Evolutionary conservation across 1,140 invertebrate species (phyloP).

Genomic region (Thaumetopoea pityocampa): DNA sequence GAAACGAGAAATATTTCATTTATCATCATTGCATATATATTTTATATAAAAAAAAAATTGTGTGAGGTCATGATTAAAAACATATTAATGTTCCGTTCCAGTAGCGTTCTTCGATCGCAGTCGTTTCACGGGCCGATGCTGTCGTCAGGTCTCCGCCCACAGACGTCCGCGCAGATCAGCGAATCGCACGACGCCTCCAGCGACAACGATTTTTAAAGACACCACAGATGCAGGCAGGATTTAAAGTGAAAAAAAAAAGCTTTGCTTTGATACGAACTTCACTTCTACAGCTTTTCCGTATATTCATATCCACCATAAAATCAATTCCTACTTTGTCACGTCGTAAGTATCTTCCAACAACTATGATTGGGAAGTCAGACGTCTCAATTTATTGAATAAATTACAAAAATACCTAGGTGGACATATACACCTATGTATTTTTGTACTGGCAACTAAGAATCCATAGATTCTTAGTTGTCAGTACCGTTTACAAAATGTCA

Average conservation of each 20-base stretch:
- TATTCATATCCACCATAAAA: not conserved
- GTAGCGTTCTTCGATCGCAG: slow-evolving; percentile 77
- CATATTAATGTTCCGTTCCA: slow-evolving; percentile 30
- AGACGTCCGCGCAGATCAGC: slow-evolving; percentile 41
- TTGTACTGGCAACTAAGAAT: too few relatives aligned
- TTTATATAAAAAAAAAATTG: not conserved
- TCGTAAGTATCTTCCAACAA: not conserved
- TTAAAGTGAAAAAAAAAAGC: slow-evolving; percentile 1
- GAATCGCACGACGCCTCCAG: slow-evolving; percentile 66
- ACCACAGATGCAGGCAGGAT: not conserved
- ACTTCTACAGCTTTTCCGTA: not conserved
- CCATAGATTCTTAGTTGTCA: too few relatives aligned
- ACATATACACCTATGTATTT: too few relatives aligned
- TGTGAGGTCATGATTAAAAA: not conserved
- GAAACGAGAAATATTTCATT: too few relatives aligned
- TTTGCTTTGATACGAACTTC: not conserved
- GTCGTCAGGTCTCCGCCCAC: slow-evolving; percentile 39
- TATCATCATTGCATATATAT: too few relatives aligned
- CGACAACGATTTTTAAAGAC: slow-evolving; percentile 71
- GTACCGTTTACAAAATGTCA: too few relatives aligned
- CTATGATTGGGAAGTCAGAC: not conserved
- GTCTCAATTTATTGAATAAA: too few relatives aligned
- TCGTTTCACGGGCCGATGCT: slow-evolving; percentile 76
- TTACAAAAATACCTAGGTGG: too few relatives aligned
- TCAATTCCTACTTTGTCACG: not conserved